A percentile compares a stretch with the other conserved stretches of the same genome.
These are phyloP conservation scores for Drosophila ercepeae DNA, from an alignment of 1,140 invertebrate species.

Conservation along the genomic window DNA sequence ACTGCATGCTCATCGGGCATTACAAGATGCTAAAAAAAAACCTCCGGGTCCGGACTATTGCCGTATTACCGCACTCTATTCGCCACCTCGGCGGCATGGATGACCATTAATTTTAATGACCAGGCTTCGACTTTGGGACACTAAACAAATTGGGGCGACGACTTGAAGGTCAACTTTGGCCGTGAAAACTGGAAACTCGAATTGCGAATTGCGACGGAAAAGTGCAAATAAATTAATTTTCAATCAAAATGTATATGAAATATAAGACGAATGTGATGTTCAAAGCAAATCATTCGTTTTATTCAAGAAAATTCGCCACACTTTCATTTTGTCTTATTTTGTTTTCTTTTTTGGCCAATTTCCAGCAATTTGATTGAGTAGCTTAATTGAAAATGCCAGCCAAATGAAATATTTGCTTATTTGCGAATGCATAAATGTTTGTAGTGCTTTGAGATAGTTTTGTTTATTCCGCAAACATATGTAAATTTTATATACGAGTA, in stretches of 20 bases:
- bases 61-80: slow-evolving; percentile 31
- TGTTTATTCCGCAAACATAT: slow-evolving; percentile 2
- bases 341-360: background rate
- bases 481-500: background rate
- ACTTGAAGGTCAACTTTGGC: slow-evolving; percentile 27
- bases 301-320: slow-evolving; percentile 5
- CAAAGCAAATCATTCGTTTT: slow-evolving; percentile 10
- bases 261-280: background rate
- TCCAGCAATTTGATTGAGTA: slow-evolving; percentile 3
- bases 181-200: slow-evolving; percentile 14
- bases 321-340: slow-evolving; percentile 14
- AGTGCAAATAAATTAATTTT: background rate
- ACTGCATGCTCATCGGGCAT: slow-evolving; percentile 68
- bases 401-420: slow-evolving; percentile 18
- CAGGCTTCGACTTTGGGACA: slow-evolving; percentile 25
- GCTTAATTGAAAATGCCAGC: slow-evolving; percentile 9
- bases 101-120: slow-evolving; percentile 64
- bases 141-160: slow-evolving; percentile 11
- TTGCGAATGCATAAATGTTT: background rate
- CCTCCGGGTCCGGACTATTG: slow-evolving; percentile 17
- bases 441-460: slow-evolving; percentile 1
- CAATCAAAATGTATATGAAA: no score
- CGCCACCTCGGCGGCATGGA: slow-evolving; percentile 11
- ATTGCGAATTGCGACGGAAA: slow-evolving; percentile 1
- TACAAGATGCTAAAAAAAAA: slow-evolving; percentile 32